phyloP scores from a whole-genome alignment of 2,797 vertebrate genomes.

The Cuniculus paca region DNA sequence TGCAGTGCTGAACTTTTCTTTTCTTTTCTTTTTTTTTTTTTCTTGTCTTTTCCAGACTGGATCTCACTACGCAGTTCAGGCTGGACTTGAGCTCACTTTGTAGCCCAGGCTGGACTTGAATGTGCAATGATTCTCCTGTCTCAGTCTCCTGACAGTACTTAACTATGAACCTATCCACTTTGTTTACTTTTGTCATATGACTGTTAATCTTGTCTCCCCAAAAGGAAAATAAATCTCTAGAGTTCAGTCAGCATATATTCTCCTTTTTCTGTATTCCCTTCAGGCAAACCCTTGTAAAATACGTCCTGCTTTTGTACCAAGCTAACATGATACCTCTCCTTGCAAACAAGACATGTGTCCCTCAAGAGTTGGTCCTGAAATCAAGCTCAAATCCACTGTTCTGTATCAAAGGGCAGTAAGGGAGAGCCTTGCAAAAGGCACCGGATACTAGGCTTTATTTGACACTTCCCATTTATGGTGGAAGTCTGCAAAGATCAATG shows the following conservation, averaged over 20 bases:
- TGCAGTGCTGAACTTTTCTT: not conserved
- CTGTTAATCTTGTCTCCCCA: not conserved
- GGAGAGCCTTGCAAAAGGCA: not conserved
- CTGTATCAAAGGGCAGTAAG: not conserved
- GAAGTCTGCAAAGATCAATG: not conserved
- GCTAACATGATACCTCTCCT: not conserved
- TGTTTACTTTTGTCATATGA: not conserved
- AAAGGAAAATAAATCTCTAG: not conserved
- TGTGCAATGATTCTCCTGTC: no score
- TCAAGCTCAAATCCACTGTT: constrained; percentile 10
- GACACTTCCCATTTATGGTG: constrained; percentile 6
- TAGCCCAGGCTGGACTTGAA: no score
- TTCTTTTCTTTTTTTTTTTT: no score
- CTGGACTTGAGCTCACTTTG: no score
- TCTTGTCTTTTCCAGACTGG: no score
- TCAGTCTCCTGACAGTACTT: not conserved
- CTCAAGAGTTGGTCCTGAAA: not conserved
- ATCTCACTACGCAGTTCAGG: no score
- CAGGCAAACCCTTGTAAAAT: not conserved
- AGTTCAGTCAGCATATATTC: not conserved
- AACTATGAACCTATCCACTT: not conserved
- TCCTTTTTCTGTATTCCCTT: not conserved
- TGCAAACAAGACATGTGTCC: not conserved
- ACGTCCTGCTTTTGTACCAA: not conserved
- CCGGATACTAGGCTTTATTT: not conserved